These are phyloP conservation scores for Pantelozetes paolii DNA, from an alignment of 2,888 invertebrate genomes.

Conservation along the genomic window DNA sequence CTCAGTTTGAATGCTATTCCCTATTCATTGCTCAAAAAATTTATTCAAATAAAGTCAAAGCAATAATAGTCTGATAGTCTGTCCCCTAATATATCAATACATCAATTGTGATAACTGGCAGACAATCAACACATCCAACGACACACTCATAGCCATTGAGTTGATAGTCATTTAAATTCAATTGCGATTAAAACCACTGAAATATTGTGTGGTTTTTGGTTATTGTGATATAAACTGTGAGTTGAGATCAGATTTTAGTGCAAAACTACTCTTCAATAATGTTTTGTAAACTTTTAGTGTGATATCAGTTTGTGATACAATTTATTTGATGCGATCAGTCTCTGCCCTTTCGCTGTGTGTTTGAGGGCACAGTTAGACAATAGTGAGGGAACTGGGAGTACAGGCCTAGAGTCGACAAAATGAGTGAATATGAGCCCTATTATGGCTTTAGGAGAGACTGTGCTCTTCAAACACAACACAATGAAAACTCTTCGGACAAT, in stretches of 20 bases:
- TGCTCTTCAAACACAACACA: background rate
- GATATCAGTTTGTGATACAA: background rate
- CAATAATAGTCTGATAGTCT: background rate
- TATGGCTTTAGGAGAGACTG: background rate
- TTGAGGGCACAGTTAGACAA: background rate
- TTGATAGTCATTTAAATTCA: background rate
- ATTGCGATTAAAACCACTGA: background rate
- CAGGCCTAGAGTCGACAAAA: background rate
- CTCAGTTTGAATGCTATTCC: background rate
- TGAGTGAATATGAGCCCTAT: background rate
- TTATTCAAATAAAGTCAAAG: background rate
- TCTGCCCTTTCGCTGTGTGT: background rate
- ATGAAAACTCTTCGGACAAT: background rate
- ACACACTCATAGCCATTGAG: background rate
- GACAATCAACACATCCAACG: background rate
- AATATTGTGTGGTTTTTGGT: background rate
- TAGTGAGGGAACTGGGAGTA: background rate
- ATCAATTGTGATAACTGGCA: background rate
- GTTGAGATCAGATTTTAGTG: background rate
- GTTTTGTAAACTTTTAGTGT: background rate
- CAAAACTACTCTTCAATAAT: background rate
- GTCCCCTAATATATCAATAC: background rate
- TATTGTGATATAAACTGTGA: background rate
- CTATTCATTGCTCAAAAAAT: background rate
- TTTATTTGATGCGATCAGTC: background rate